Percentiles rank a stretch among this genome's conserved stretches.
Conservation (phyloP, 2,797 vertebrate genomes). For the Danio jaintianensis region DNA sequence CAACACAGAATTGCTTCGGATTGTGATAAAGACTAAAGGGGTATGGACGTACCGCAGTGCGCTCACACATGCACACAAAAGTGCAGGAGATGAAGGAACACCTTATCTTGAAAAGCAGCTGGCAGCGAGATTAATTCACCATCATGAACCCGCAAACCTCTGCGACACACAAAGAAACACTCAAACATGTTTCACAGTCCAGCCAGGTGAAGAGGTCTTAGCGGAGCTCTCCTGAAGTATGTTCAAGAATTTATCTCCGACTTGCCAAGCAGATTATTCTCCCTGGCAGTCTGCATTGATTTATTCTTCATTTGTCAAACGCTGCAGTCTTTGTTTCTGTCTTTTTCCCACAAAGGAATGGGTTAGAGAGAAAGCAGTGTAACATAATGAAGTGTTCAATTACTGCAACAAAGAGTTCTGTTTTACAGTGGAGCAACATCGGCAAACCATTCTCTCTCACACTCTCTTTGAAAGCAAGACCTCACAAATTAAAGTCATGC, state of each 20-base stretch:
- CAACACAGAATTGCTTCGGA: not conserved
- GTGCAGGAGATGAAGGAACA: constrained; percentile 5
- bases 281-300: constrained; percentile 63
- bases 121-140: not conserved
- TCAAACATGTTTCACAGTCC: constrained; percentile 14
- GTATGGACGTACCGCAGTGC: not conserved
- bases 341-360: constrained; percentile 67
- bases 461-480: constrained; percentile 11
- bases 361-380: constrained; percentile 63
- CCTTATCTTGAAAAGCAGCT: constrained; percentile 27
- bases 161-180: not conserved
- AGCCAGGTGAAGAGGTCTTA: constrained; percentile 10
- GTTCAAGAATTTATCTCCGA: constrained; percentile 53
- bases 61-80: not conserved
- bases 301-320: constrained; percentile 64
- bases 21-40: not conserved
- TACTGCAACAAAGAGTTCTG: constrained; percentile 68
- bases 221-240: constrained; percentile 34
- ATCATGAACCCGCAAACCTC: constrained; percentile 18
- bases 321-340: constrained; percentile 55
- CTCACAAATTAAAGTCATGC: constrained; percentile 74
- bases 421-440: constrained; percentile 65
- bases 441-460: constrained; percentile 50
- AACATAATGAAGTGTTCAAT: constrained; percentile 80
- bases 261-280: constrained; percentile 61